Evolutionary conservation across 2,797 vertebrate genomes (phyloP), one percentile per base, ranked within the genome.

Genomic region (Hafferia zeledoni): DNA sequence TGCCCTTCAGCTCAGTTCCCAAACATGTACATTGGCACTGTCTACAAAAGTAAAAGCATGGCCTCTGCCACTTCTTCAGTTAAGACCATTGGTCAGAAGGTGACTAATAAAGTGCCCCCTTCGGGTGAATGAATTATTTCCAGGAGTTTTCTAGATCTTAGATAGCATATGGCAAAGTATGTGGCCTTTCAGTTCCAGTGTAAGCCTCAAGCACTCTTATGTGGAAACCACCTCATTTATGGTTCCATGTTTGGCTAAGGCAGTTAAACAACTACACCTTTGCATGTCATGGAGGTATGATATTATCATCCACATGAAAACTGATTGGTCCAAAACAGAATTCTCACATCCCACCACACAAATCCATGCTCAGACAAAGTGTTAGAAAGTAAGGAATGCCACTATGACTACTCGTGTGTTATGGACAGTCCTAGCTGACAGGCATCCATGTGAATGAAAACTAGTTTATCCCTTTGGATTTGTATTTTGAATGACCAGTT

Each of bases 251-350:
- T 91, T 52, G 24, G 5, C 24, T 78, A n/a, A 75, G 22, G 19
- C 15, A 39, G 39, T 33, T 67, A 81, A 65, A 18, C 17, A 84
- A 33, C 46, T 70, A 17, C 37, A 20, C 30, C 28, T 35, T 41
- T 12, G 1, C 30, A 27, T 43, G 8, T 35, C 39, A 75, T 33
- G 31, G n/a, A 65, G 7, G 41, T 33, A 16, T 39, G 18, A 44
- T 49, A 22, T 37, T 76, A 23, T 20, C 35, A 43, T 55, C 30
- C 24, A 11, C 27, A 4, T 37, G 46, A 79, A 90, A 76, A 76
- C 8, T 27, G 18, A 5, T 33, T 0, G 1, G 11, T 13, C 37
- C 6, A 50, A 68, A 87, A 17, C 6, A 20, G 24, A 30, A 5
- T 75, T 20, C 30, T 72, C n/a, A 67, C 7, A 15, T 69, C 17